These are phyloP conservation scores for Dermolepida albohirtum DNA, from an alignment of 2,888 invertebrate species.

Conservation along the genomic window DNA sequence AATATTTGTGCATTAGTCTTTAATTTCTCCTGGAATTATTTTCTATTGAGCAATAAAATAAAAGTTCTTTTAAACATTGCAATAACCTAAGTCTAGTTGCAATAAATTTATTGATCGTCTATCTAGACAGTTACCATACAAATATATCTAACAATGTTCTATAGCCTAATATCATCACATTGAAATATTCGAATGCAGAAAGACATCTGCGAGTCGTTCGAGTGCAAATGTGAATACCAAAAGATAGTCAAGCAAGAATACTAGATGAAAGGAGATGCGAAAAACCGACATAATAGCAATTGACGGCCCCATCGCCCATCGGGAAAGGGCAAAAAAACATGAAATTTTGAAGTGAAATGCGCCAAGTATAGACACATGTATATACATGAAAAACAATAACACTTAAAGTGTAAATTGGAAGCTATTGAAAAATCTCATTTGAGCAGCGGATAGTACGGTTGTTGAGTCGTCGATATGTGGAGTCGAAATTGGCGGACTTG, in stretches of 20 bases:
- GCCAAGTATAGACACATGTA: constrained; percentile 21
- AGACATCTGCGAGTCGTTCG: neutral
- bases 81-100: too few species aligned
- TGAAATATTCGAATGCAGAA: neutral
- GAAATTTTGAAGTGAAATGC: constrained; percentile 1
- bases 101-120: too few species aligned
- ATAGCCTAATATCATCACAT: too few species aligned
- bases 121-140: too few species aligned
- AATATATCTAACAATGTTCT: too few species aligned
- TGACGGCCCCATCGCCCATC: constrained; percentile 13
- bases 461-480: constrained; percentile 49
- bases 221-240: constrained; percentile 30
- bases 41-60: too few species aligned
- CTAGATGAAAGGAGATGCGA: constrained; percentile 7
- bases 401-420: constrained; percentile 56
- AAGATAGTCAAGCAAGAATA: constrained; percentile 10
- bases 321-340: neutral
- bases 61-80: too few species aligned
- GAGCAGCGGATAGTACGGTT: constrained; percentile 42
- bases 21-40: too few species aligned
- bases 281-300: constrained; percentile 10
- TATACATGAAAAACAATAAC: constrained; percentile 45
- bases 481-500: constrained; percentile 51
- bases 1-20: too few species aligned
- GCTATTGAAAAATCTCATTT: constrained; percentile 56